Conservation (phyloP, 1,140 invertebrate species). For the Diuraphis noxia region DNA sequence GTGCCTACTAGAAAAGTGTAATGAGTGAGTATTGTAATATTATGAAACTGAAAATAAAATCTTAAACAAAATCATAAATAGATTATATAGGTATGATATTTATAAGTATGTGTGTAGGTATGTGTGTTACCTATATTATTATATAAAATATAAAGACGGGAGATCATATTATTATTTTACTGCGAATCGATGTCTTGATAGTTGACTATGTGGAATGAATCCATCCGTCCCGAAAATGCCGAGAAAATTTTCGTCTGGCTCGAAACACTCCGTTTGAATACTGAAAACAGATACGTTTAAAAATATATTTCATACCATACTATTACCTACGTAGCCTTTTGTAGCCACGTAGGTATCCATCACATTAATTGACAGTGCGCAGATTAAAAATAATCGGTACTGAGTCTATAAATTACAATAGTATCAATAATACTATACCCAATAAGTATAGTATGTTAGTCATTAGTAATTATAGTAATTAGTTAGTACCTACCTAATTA, state of each 20-base stretch:
- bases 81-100: not conserved
- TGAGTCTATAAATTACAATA: not conserved
- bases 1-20: not conserved
- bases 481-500: not conserved
- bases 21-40: not conserved
- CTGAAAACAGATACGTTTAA: conserved; percentile 1
- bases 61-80: not conserved
- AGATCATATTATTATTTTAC: conserved; percentile 1
- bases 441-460: too few relatives aligned
- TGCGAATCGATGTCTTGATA: conserved; percentile 12
- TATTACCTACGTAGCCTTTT: not conserved
- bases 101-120: not conserved
- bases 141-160: not conserved
- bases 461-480: not conserved
- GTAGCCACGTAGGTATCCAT: not conserved
- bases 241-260: not conserved
- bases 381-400: not conserved
- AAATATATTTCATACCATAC: not conserved
- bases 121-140: not conserved
- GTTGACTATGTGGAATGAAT: conserved; percentile 25
- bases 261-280: not conserved
- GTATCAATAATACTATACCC: not conserved
- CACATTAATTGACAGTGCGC: not conserved
- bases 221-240: not conserved
- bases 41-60: not conserved